Conservation (phyloP, 2,797 vertebrate species). For the Toxotes lorentzi region DNA sequence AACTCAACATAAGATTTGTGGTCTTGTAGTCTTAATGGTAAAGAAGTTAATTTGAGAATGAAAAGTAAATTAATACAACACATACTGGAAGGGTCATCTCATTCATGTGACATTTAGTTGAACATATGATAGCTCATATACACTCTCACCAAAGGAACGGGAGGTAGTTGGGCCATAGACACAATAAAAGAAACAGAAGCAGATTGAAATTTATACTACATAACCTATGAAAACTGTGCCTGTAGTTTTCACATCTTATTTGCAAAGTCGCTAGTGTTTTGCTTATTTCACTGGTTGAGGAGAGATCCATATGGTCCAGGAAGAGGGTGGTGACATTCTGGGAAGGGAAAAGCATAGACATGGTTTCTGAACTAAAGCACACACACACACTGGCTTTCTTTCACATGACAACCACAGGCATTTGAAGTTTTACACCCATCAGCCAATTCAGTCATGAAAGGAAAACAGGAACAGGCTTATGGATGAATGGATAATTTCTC, state of each 20-base stretch:
- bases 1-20: background rate
- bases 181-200: constrained; percentile 8
- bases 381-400: constrained; percentile 49
- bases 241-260: constrained; percentile 2
- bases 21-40: background rate
- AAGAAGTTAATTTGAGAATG: constrained; percentile 2
- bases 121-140: constrained; percentile 1
- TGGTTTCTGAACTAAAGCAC: constrained; percentile 66
- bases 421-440: constrained; percentile 68
- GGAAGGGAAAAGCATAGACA: constrained; percentile 69
- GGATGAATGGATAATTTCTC: constrained; percentile 57
- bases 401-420: constrained; percentile 66
- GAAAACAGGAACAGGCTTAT: constrained; percentile 39
- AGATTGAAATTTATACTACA: background rate
- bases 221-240: background rate
- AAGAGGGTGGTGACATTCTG: constrained; percentile 76
- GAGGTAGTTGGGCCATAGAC: background rate
- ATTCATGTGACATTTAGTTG: constrained; percentile 13
- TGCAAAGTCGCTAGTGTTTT: constrained; percentile 2
- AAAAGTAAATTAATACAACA: constrained; percentile 26
- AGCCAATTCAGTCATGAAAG: constrained; percentile 59
- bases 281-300: constrained; percentile 44
- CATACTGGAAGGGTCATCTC: background rate
- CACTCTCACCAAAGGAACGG: constrained; percentile 1
- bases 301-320: constrained; percentile 44